Evolutionary conservation across 1,140 invertebrate genomes (phyloP).

Genomic region (Bicyclus anynana): DNA sequence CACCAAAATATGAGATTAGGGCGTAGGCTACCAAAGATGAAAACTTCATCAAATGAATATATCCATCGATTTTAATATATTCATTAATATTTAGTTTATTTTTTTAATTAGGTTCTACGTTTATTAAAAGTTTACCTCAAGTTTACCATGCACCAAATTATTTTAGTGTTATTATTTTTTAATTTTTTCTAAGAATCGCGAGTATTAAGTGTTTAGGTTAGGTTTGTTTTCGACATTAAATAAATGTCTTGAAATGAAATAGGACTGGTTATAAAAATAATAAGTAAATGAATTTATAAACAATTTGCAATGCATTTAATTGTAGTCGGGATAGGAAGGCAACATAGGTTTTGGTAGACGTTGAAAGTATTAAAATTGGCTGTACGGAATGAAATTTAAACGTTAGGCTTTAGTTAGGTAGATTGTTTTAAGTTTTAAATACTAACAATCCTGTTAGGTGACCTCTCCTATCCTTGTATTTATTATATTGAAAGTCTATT

Average conservation of each 20-base stretch:
- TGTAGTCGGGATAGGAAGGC: not conserved
- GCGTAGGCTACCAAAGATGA: conserved; percentile 70
- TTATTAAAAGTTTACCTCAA: conserved; percentile 55
- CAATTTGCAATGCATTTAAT: not conserved
- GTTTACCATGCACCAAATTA: conserved; percentile 74
- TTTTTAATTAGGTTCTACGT: conserved; percentile 34
- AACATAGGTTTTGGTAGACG: not conserved
- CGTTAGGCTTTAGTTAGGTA: not conserved
- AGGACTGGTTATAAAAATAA: not conserved
- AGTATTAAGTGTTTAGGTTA: conserved; percentile 49
- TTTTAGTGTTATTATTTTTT: conserved; percentile 49
- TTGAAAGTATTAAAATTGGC: conserved; percentile 26
- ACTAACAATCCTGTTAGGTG: conserved; percentile 48
- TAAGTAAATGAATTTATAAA: too few species aligned
- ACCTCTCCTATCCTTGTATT: conserved; percentile 62
- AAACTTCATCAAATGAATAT: conserved; percentile 69
- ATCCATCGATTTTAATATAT: conserved; percentile 59
- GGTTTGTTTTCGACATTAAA: not conserved
- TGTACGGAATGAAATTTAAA: conserved; percentile 7
- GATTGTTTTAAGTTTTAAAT: conserved; percentile 15
- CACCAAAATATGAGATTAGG: conserved; percentile 61
- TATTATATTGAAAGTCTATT: conserved; percentile 63
- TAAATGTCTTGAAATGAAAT: not conserved
- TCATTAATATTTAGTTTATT: conserved; percentile 12
- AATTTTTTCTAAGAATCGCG: conserved; percentile 11